Evolutionary conservation across 2,888 invertebrate species (phyloP).

Genomic region (Didymodactylos carnosus): DNA sequence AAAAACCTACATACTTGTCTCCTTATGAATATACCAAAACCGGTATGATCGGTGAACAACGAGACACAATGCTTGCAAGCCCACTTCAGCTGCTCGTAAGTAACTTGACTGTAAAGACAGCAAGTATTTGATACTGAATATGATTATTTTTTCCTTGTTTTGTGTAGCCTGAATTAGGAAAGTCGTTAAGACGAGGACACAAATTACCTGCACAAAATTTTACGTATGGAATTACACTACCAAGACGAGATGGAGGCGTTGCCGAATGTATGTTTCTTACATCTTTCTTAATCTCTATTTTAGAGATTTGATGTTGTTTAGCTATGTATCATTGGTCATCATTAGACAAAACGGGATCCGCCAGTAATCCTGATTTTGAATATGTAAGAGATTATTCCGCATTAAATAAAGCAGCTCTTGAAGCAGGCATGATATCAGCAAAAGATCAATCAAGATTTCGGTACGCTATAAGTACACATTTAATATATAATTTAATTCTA

Average conservation of each 20-base stretch:
- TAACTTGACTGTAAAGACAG: neutral
- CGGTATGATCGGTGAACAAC: slow-evolving; percentile 5
- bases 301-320: too few species aligned
- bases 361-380: neutral
- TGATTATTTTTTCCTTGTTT: too few species aligned
- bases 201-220: slow-evolving; percentile 2
- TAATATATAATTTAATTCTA: neutral
- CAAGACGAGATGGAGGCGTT: slow-evolving; percentile 10
- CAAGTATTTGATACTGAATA: neutral
- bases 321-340: neutral
- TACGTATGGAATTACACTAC: slow-evolving; percentile 7
- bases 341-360: slow-evolving; percentile 3
- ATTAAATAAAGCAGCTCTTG: slow-evolving; percentile 12
- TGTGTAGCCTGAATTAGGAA: slow-evolving; percentile 12
- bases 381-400: slow-evolving; percentile 9
- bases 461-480: neutral
- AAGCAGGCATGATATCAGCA: slow-evolving; percentile 2
- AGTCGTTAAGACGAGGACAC: slow-evolving; percentile 7
- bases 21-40: slow-evolving; percentile 4
- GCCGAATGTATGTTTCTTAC: slow-evolving; percentile 1
- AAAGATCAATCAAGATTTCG: slow-evolving; percentile 7
- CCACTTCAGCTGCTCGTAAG: slow-evolving; percentile 9
- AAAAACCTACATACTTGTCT: neutral
- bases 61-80: slow-evolving; percentile 12
- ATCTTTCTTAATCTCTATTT: too few species aligned